phyloP scores from a whole-genome alignment of 2,797 vertebrate species.

The Alfaro cultratus region DNA sequence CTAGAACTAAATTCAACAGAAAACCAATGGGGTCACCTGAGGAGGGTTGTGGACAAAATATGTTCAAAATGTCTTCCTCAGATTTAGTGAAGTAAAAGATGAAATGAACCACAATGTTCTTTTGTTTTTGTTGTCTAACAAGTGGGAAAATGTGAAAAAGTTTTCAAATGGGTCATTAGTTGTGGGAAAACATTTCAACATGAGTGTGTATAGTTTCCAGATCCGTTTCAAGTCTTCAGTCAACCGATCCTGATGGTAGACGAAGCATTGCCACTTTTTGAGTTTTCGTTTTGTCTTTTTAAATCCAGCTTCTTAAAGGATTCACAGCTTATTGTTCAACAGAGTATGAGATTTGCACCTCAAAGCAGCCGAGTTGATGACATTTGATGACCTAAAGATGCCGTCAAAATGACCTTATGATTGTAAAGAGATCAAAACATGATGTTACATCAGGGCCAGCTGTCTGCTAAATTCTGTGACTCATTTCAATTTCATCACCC shows the following conservation, averaged over 20 bases:
- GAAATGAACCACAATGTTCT: background rate
- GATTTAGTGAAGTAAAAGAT: background rate
- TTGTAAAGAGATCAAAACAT: background rate
- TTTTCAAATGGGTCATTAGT: background rate
- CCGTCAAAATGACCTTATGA: background rate
- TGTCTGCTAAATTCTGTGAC: background rate
- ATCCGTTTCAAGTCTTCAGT: background rate
- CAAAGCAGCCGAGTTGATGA: constrained; percentile 3
- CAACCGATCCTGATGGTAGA: constrained; percentile 3
- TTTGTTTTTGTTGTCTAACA: background rate
- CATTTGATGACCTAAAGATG: constrained; percentile 6
- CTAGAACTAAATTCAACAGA: too few species aligned
- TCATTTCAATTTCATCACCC: background rate
- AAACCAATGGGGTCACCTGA: too few species aligned
- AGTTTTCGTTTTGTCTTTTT: constrained; percentile 32
- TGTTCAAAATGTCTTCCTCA: background rate
- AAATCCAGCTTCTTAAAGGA: constrained; percentile 9
- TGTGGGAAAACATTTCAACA: background rate
- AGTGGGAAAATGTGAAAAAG: background rate
- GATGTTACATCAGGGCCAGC: background rate
- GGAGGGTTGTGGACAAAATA: background rate
- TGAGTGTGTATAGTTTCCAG: background rate
- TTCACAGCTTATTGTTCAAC: constrained; percentile 25
- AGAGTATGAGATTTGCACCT: constrained; percentile 5
- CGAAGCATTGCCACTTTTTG: constrained; percentile 5